Evolutionary conservation across 2,797 vertebrate genomes (phyloP), one percentile per base, ranked within the genome.

Genomic region (Takifugu ocellatus): DNA sequence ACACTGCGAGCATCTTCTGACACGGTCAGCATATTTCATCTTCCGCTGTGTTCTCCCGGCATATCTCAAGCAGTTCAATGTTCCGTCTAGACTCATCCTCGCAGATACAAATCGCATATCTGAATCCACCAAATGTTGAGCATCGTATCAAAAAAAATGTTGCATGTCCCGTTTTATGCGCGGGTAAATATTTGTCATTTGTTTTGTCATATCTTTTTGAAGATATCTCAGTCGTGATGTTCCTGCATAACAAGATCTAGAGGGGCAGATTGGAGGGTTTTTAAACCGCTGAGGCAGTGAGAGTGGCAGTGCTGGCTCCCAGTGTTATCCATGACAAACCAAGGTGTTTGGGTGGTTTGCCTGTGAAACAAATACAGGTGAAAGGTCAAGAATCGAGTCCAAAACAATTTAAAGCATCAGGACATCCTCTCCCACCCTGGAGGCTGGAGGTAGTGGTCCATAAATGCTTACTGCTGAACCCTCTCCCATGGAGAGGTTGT

Each of bases 11-110:
- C 25, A 27, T 27, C 21, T 43, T 26, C 46, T 51, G 51, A 8
- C 25, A 10, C 26, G 45, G 68, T 69, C 70, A 54, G 53, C 55
- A 61, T 44, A 47, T 70, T 63, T 75, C 43, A 11, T 17, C 25
- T 51, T 59, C 60, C 39, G n/a, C 54, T 48, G 16, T 44, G 50
- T 11, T 44, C n/a, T 57, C 57, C 68, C 39, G 49, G 25, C 29
- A 54, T 5, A 29, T 25, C 48, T 49, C 53, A 27, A 56, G 44
- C 31, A 39, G 12, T 39, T 39, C 36, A 14, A 39, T 39, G 36
- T 3, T 12, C 36, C 36, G 3, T 10, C 36, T 39, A 39, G 36
- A 29, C 24, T 36, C 36, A 17, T 15, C 43, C 43, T n/a, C 8
- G 43, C n/a, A n/a, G 43, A 44, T 17, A 44, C 43, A 44, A 44